Percentiles rank a stretch among this genome's conserved stretches.
Evolutionary conservation across 2,797 vertebrate species (phyloP).

Genomic region (Pteronotus mesoamericanus): DNA sequence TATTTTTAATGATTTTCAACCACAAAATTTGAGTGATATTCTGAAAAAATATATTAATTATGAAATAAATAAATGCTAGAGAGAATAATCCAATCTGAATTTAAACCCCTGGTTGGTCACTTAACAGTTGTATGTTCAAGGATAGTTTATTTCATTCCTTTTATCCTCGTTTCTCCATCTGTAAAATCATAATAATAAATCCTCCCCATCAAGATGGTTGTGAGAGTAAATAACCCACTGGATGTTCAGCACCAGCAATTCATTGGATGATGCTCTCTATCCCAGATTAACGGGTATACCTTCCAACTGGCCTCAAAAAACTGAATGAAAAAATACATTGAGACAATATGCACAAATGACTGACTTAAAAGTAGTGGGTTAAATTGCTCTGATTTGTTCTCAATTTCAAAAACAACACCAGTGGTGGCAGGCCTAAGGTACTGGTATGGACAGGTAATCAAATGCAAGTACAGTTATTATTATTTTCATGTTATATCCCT

Average conservation of each 20-base stretch:
- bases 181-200: not conserved
- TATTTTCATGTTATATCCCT: not conserved
- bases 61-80: not conserved
- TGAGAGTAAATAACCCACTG: not conserved
- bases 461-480: not conserved
- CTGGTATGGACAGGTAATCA: not conserved
- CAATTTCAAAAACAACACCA: not conserved
- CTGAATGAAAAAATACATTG: not conserved
- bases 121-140: not conserved
- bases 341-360: not conserved
- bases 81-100: not conserved
- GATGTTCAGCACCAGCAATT: not conserved
- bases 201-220: not conserved
- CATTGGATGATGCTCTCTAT: not conserved
- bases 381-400: not conserved
- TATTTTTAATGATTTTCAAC: not conserved
- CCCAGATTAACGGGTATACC: not conserved
- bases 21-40: not conserved
- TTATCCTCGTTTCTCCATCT: not conserved
- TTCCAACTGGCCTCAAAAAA: not conserved
- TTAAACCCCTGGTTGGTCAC: not conserved
- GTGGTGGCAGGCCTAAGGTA: accelerated
- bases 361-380: not conserved
- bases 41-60: not conserved
- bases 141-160: not conserved